Base-by-base conservation (phyloP, 1,140 invertebrate genomes). In the Paralvinella palmiformis region DNA sequence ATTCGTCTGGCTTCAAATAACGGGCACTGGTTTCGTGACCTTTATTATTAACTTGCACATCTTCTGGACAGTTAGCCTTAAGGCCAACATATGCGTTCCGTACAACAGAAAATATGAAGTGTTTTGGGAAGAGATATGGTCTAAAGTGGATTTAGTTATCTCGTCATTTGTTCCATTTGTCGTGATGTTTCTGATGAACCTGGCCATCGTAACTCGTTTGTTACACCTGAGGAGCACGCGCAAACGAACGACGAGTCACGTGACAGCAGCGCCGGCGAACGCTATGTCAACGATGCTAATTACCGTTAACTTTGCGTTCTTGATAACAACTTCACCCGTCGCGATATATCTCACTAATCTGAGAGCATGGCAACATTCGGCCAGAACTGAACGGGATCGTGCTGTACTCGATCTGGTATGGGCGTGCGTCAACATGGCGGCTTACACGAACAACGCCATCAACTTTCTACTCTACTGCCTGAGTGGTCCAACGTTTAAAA, bases 401-500 rank as follows among this genome's bases (percentile, higher is more conserved):
- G 48, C 32, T 31, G 63, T 72, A 56, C 65, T 71, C 35, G 20
- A n/a, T 41, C 37, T 84, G 0, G 73, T 84, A 20, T 86, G 88
- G 71, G 84, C 86, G 33, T 77, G 82, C 60, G 75, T 73, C 63
- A 85, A 81, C 67, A 74, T 82, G n/a, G 78, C 89, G 15, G 91
- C 89, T 76, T 85, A 89, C 71, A 88, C 87, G 7, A 91, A 91
- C 76, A 91, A 90, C 72, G 88, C 88, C 53, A 89, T 92, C 50
- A 92, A 92, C 81, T 92, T 93, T 75, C 83, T 88, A 13, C 81
- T 92, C 24, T 92, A 92, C 77, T 90, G 89, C 73, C 83, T 89
- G 59, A 88, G 85, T 67, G 90, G 90, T 3, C 86, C 89, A 72
- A 90, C 90, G 79, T 93, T 92, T 75, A 81, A 89, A 13, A 27